These are phyloP conservation scores for Sipha flava DNA, from an alignment of 1,140 invertebrate species.

Conservation along the genomic window DNA sequence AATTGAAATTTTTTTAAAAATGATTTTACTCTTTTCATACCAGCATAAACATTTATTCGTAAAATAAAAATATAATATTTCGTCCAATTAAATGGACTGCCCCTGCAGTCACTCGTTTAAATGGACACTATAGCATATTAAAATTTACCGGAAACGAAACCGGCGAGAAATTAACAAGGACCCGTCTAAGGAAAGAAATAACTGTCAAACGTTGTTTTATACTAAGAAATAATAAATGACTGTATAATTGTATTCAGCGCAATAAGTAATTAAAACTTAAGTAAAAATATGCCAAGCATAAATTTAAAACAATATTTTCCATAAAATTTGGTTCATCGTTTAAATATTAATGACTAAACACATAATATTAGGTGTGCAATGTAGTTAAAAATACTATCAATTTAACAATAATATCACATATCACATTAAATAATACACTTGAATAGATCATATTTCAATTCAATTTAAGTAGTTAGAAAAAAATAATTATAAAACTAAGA, in stretches of 20 bases:
- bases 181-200: neutral
- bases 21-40: too few species aligned
- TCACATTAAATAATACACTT: too few species aligned
- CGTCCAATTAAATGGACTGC: neutral
- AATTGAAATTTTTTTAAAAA: too few species aligned
- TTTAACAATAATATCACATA: too few species aligned
- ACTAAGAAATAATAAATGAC: neutral
- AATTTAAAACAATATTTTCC: neutral
- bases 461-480: too few species aligned
- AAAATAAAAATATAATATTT: neutral
- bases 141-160: constrained; percentile 4
- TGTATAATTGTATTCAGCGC: neutral
- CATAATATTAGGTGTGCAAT: too few species aligned
- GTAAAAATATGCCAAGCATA: neutral
- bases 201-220: constrained; percentile 1
- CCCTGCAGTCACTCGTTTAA: neutral
- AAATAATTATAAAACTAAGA: too few species aligned
- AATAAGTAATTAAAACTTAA: neutral
- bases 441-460: too few species aligned
- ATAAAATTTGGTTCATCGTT: neutral
- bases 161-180: neutral
- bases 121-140: neutral
- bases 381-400: too few species aligned
- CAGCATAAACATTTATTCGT: neutral
- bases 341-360: too few species aligned